These are phyloP conservation scores for Epinephelus awoara DNA, from an alignment of 2,797 vertebrate species.

Conservation along the genomic window DNA sequence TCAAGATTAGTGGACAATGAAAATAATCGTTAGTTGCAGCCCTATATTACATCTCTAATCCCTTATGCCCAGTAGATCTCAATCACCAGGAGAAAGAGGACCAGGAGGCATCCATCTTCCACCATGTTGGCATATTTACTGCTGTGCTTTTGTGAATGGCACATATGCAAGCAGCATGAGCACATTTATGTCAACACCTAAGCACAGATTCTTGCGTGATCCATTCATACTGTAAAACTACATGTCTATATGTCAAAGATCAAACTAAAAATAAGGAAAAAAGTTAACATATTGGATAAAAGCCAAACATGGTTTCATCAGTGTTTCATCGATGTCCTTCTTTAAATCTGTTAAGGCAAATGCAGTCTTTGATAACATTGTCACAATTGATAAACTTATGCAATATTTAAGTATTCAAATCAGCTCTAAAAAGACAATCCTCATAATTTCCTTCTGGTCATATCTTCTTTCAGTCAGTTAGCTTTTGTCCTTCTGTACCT, in stretches of 20 bases:
- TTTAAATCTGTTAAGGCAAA: background rate
- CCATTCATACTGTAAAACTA: background rate
- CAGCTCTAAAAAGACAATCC: background rate
- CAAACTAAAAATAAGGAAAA: background rate
- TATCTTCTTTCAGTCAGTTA: background rate
- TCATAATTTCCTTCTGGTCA: background rate
- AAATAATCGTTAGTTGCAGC: no score
- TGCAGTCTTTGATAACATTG: background rate
- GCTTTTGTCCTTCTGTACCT: no score
- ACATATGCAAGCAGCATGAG: background rate
- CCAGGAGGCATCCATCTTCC: constrained; percentile 50
- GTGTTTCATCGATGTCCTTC: background rate
- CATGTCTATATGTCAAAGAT: background rate
- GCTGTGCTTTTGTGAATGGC: constrained; percentile 5
- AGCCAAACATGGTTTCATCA: background rate
- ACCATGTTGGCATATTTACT: constrained; percentile 55
- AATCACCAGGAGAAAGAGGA: constrained; percentile 39
- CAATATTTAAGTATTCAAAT: background rate
- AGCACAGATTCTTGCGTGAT: background rate
- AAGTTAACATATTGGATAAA: background rate
- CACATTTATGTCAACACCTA: background rate
- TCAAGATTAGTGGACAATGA: no score
- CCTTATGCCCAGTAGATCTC: constrained; percentile 32
- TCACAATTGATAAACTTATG: background rate
- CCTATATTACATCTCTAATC: constrained; percentile 26